These are phyloP conservation scores for Heterochromis multidens DNA, from an alignment of 2,113 vertebrate species.

Conservation along the genomic window DNA sequence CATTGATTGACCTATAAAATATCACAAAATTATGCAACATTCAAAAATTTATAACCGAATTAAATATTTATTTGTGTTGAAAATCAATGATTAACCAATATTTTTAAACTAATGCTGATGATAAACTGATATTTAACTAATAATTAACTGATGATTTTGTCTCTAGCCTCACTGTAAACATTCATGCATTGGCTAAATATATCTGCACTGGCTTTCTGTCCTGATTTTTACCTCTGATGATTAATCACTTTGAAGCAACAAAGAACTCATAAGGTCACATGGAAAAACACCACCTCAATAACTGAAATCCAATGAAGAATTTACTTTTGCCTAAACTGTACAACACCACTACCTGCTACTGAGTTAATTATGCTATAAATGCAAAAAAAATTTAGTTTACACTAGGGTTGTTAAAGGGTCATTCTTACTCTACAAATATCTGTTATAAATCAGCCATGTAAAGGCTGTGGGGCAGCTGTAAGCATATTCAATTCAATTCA, in stretches of 20 bases:
- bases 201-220: neutral
- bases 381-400: neutral
- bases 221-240: neutral
- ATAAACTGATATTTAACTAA: neutral
- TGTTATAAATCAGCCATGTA: neutral
- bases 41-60: neutral
- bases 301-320: slow-evolving; percentile 17
- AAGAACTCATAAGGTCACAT: neutral
- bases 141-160: neutral
- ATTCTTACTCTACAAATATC: neutral
- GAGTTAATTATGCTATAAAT: neutral
- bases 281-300: neutral
- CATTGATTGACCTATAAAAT: neutral
- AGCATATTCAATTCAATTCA: neutral
- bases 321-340: neutral
- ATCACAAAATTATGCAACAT: neutral
- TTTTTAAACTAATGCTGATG: neutral
- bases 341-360: neutral
- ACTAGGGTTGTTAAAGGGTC: neutral
- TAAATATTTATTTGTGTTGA: neutral
- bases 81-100: neutral
- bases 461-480: neutral
- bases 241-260: neutral
- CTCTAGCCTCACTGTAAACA: neutral
- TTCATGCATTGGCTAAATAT: neutral